A percentile compares a stretch with the other conserved stretches of the same genome.
Evolutionary conservation across 2,113 vertebrate genomes (phyloP).

Genomic region (Calonectris borealis): DNA sequence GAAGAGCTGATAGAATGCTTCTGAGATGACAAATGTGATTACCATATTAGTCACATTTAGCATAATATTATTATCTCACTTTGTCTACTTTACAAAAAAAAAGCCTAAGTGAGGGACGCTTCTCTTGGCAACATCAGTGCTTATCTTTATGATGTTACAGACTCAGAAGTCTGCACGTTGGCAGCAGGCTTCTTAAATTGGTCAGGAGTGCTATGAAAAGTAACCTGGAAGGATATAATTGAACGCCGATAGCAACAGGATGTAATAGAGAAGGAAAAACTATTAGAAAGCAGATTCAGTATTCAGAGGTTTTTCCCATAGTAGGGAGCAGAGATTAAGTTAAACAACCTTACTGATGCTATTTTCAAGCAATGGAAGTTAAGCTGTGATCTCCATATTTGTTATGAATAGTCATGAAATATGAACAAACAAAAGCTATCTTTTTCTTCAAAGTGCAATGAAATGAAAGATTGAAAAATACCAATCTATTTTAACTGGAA

Average conservation of each 20-base stretch:
- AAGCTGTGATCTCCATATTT: background rate
- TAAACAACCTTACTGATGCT: background rate
- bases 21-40: constrained; percentile 25
- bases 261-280: background rate
- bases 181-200: background rate
- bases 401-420: background rate
- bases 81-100: background rate
- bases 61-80: constrained; percentile 35
- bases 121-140: background rate
- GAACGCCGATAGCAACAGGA: background rate
- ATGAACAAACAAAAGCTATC: background rate
- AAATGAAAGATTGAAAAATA: background rate
- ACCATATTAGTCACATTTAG: constrained; percentile 36
- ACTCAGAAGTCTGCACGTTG: background rate
- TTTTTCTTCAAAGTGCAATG: background rate
- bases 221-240: background rate
- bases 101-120: background rate
- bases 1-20: background rate
- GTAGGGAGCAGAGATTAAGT: background rate
- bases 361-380: background rate
- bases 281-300: background rate
- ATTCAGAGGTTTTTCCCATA: background rate
- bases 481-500: background rate
- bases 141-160: constrained; percentile 7
- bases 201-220: background rate